Base-by-base conservation (phyloP, 2,888 invertebrate species). In the Galeruca laticollis region DNA sequence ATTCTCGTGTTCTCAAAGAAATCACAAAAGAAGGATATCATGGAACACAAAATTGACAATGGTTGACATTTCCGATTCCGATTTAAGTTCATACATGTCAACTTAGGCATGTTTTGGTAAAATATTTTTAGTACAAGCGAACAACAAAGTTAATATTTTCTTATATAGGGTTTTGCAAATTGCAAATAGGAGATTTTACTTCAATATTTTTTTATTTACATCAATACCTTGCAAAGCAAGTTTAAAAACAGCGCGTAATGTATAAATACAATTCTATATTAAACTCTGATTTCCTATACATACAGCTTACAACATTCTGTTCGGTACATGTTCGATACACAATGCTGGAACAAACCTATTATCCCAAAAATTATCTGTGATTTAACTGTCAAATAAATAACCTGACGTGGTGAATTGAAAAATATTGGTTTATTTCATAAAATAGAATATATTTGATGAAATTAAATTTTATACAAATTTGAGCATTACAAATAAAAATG, bases 401-500 rank as follows among this genome's bases (percentile, higher is more conserved):
- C 15, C 10, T 47, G 47, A 47, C 47, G 47, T 47, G 15, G 10
- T 8, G 9, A 18, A 47, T 8, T 47, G 15, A 4, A 13, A 40
- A 37, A 43, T 43, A 10, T 13, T 47, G n/a, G 15, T 47, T 47
- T 47, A 15, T 15, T 8, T 9, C 2, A 47, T 15, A 15, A 47
- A 47, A 15, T 10, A 47, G 8, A 8, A 15, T 15, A 8, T n/a
- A 6, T 26, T 26, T 5, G 3, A 26, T 26, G 4, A 26, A 26
- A 26, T 26, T 5, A 26, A 26, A 26, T 26, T 26, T n/a, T n/a
- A n/a, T n/a, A n/a, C 26, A 26, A 3, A 1, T 26, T 26, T 1
- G 6, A 26, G 26, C 21, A 43, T 10, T 64, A n/a, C 15, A 13
- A 60, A 61, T 49, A 11, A 73, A 57, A 54, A 78, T 78, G 78